Base-by-base conservation (phyloP, 2,888 invertebrate genomes). In the Ennomos quercinarius region DNA sequence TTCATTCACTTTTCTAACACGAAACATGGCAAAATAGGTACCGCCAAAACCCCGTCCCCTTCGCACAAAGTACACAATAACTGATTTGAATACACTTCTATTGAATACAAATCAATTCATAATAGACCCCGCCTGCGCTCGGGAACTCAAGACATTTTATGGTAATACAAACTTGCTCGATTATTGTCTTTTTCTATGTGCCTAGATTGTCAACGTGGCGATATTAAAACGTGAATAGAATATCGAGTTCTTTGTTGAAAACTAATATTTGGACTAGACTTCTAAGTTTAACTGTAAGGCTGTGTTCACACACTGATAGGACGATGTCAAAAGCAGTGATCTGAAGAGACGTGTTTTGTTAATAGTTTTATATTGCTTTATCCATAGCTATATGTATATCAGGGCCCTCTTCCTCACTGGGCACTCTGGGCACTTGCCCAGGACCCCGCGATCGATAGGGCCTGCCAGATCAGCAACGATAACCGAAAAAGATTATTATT, bases 91-190 rank as follows among this genome's bases (percentile, higher is more conserved):
- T 86, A 83, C 66, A 84, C 84, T 66, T 71, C 70, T 69, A 78
- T 80, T 74, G 86, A 86, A 86, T 86, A 86, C 85, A 84, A 85
- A 86, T 83, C 83, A 83, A 80, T 77, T 78, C 78, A 77, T 80
- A 83, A 79, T 78, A 77, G 75, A 74, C 68, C 61, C 73, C 61
- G 61, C 73, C 56, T 39, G 47, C 44, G 49, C 56, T 35, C 48
- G 49, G 73, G 70, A 76, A 72, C 78, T 71, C 68, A 75, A 73
- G 73, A 77, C 76, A 73, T 77, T 76, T 77, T 79, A 77, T 80
- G 74, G 77, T 74, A 77, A 78, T 76, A 73, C 73, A 73, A 79
- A 76, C 61, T 65, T 50, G 12, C 55, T 61, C 67, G 70, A 68
- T 67, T 71, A 72, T 72, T 72, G 72, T 72, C 67, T 68, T 66